Base-by-base conservation (phyloP, 35 echinoderm and acorn worm species). In the Heliocidaris tuberculata region DNA sequence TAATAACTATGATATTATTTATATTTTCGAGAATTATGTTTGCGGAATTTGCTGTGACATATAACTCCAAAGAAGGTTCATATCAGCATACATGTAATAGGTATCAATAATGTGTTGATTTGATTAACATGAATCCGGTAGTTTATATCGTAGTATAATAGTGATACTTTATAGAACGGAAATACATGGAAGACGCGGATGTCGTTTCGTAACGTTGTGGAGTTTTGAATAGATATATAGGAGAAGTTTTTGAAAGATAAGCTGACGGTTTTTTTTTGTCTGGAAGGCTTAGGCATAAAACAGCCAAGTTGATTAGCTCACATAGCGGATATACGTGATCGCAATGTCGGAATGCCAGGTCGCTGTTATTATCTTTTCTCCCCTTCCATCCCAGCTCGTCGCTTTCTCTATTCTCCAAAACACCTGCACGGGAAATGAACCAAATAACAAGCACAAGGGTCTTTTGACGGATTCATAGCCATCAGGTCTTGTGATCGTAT, bases 401-500 rank as follows among this genome's bases (percentile, higher is more conserved):
- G 86, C n/a, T 88, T 88, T 88, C 86, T 35, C 86, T 88, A 88
- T 88, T 88, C 49, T 24, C 90, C 27, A 92, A 92, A 92, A 12
- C 90, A 92, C 90, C 90, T 92, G 90, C 90, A 21, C 50, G 90
- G 90, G 90, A 92, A 92, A 92, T 92, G 90, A 92, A 92, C 15
- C 90, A 92, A 92, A 92, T 32, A 92, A 92, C 90, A 92, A 92
- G 90, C 48, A 92, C 42, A 92, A 92, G 90, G 90, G 90, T 48
- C 47, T 56, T 27, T 70, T 47, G 90, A 92, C 50, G 17, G 90
- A 30, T 50, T 30, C 47, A 24, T 48, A 48, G 47, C 90, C 49
- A 56, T 50, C 49, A 92, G 49, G 90, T 16, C 21, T 32, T 56
- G 90, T 56, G 48, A 92, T 92, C 90, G 30, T 56, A 92, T 92